Percentiles rank a stretch among this genome's conserved stretches.
Conservation (phyloP, 2,888 invertebrate genomes). For the Eristalis pertinax region DNA sequence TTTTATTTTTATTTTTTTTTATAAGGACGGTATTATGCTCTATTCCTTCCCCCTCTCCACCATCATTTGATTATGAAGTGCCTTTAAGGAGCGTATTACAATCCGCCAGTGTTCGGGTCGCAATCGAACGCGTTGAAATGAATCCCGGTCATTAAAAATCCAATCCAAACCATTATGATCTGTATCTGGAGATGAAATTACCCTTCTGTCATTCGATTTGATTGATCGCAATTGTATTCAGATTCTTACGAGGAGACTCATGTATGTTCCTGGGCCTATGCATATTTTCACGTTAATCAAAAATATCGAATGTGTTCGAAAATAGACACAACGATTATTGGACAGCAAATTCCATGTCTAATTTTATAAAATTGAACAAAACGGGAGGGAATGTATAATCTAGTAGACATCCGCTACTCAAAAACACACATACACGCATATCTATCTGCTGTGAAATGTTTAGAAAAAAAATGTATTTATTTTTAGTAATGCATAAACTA, state of each 20-base stretch:
- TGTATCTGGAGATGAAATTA: not conserved
- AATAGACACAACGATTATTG: constrained; percentile 29
- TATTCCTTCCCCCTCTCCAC: not conserved
- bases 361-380: constrained; percentile 39
- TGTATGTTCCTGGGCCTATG: not conserved
- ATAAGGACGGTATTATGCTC: constrained; percentile 2
- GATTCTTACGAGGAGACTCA: not conserved
- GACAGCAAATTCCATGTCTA: constrained; percentile 25
- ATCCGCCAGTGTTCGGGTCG: not conserved
- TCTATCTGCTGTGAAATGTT: not conserved
- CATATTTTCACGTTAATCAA: not conserved
- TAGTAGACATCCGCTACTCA: constrained; percentile 14
- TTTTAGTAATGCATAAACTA: constrained; percentile 26
- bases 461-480: constrained; percentile 24
- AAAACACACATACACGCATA: not conserved
- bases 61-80: constrained; percentile 28
- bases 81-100: constrained; percentile 25
- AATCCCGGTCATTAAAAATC: not conserved
- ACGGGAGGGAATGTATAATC: constrained; percentile 20
- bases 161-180: not conserved
- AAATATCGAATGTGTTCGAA: constrained; percentile 4
- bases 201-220: not conserved
- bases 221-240: too few species aligned
- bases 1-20: constrained; percentile 34
- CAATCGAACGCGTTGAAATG: not conserved